Conservation (phyloP, 2,888 invertebrate species). For the Eilema caniola region DNA sequence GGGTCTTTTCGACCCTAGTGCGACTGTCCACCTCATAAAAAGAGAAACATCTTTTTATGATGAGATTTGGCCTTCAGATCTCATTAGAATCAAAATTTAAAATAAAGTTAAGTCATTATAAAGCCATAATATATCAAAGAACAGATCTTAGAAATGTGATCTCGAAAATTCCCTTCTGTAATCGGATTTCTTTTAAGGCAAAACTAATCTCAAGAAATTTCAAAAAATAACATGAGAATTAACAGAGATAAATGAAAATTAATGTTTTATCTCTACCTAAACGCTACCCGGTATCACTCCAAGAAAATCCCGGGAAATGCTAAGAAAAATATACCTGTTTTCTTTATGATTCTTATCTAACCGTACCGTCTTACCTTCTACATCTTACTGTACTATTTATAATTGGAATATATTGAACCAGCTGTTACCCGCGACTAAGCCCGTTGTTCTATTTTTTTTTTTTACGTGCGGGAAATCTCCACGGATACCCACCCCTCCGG, state of each 20-base stretch:
- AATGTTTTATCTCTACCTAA: background rate
- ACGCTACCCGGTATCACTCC: background rate
- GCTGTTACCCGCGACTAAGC: too few species aligned
- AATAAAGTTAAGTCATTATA: background rate
- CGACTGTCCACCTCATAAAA: too few species aligned
- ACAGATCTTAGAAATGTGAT: background rate
- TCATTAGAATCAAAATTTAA: background rate
- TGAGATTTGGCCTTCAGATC: background rate
- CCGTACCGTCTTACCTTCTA: background rate
- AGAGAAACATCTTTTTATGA: too few species aligned
- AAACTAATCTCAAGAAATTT: background rate
- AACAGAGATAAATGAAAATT: background rate
- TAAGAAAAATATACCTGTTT: background rate
- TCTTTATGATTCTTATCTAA: background rate
- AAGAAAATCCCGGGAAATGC: background rate
- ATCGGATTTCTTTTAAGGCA: background rate
- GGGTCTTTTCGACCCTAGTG: too few species aligned
- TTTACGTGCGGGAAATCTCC: too few species aligned
- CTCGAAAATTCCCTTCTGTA: background rate
- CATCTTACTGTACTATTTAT: too few species aligned
- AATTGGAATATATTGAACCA: constrained; percentile 56
- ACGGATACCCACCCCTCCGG: too few species aligned
- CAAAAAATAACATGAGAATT: background rate
- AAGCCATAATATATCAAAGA: background rate
- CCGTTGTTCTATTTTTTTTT: too few species aligned